A percentile compares a stretch with the other conserved stretches of the same genome.
Conservation (phyloP, 53 echinoderm and acorn worm genomes). For the Actinopyga echinites region DNA sequence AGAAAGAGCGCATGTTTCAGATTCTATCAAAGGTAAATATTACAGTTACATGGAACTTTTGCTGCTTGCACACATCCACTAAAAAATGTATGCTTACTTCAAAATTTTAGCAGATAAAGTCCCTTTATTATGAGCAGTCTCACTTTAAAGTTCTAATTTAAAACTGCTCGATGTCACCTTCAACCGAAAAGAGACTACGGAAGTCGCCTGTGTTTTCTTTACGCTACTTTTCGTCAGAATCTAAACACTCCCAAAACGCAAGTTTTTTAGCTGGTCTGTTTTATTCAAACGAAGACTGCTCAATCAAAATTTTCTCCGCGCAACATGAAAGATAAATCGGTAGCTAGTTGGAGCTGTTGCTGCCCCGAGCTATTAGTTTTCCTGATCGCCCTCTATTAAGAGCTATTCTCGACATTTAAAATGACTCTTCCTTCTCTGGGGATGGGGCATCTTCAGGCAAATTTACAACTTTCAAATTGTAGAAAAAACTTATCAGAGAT, state of each 20-base stretch:
- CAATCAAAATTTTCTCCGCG: neutral
- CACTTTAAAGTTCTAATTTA: no score
- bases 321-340: neutral
- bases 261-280: constrained; percentile 12
- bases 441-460: neutral
- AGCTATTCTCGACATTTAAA: constrained; percentile 23
- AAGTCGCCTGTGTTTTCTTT: constrained; percentile 16
- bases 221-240: constrained; percentile 1
- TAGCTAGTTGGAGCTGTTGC: neutral
- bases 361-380: constrained; percentile 18
- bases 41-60: no score
- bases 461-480: neutral
- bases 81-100: no score
- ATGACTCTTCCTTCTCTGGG: neutral
- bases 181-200: neutral
- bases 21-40: no score
- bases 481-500: no score
- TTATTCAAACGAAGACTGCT: neutral
- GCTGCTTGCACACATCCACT: no score
- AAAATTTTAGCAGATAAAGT: no score
- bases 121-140: no score
- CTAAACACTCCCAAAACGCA: constrained; percentile 8
- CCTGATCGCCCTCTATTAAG: constrained; percentile 18
- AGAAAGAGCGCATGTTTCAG: no score
- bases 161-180: no score